Conservation (phyloP, 1,140 invertebrate species). For the Lepidotrigona ventralis region DNA sequence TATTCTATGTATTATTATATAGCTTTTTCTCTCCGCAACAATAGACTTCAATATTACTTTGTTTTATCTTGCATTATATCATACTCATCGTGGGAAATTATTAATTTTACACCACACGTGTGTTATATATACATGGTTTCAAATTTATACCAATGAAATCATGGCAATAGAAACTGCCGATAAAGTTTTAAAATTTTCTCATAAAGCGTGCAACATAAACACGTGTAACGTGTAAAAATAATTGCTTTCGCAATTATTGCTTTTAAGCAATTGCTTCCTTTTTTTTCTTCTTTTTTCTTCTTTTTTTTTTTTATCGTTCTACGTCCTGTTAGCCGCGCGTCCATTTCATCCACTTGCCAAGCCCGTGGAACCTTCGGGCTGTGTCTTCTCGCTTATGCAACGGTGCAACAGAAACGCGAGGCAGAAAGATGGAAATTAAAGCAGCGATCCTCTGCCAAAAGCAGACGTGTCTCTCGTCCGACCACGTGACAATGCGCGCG, state of each 20-base stretch:
- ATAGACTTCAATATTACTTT: no score
- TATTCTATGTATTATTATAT: no score
- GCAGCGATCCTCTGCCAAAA: constrained; percentile 13
- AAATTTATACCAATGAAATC: no score
- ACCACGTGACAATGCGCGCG: constrained; percentile 28
- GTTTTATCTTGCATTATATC: no score
- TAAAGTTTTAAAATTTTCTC: no score
- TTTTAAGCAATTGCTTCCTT: no score
- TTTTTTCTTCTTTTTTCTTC: not conserved
- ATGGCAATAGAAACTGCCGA: no score
- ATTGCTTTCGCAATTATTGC: not conserved
- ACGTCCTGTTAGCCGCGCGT: not conserved
- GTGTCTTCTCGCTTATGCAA: not conserved
- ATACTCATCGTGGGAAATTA: no score
- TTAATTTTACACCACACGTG: no score
- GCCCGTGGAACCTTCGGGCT: constrained; percentile 1
- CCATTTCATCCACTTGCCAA: not conserved
- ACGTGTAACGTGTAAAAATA: not conserved
- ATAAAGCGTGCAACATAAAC: no score
- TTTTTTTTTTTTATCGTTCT: not conserved
- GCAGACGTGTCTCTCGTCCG: constrained; percentile 9
- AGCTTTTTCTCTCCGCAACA: no score
- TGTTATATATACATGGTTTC: no score
- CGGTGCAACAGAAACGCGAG: not conserved
- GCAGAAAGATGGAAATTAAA: constrained; percentile 39